Evolutionary conservation across 2,113 vertebrate species (phyloP).

Genomic region (Elaphurus davidianus): DNA sequence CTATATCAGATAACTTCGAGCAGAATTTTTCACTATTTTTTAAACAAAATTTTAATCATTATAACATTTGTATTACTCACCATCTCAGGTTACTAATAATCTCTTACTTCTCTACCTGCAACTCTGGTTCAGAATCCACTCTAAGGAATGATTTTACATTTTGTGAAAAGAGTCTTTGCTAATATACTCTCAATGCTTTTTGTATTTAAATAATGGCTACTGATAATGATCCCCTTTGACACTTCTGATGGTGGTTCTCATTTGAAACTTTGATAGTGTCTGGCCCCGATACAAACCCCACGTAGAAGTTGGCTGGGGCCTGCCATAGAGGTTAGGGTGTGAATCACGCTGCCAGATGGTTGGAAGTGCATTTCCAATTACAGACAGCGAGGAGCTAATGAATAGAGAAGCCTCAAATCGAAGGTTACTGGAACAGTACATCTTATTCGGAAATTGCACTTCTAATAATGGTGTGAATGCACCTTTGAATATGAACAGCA

Average conservation of each 20-base stretch:
- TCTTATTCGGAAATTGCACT: not conserved
- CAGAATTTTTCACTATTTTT: not conserved
- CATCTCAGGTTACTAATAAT: not conserved
- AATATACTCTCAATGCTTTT: not conserved
- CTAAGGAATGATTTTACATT: not conserved
- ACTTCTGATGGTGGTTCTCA: not conserved
- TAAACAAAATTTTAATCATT: not conserved
- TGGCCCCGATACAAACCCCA: not conserved
- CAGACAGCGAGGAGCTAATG: not conserved
- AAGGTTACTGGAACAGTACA: not conserved
- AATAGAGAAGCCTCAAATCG: not conserved
- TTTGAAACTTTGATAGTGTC: not conserved
- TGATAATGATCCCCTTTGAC: not conserved
- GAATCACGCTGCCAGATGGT: slow-evolving; percentile 5
- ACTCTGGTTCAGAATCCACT: not conserved
- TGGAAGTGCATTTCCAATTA: not conserved
- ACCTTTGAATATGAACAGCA: not conserved
- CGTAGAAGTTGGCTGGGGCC: not conserved
- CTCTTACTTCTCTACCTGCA: not conserved
- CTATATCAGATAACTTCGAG: not conserved
- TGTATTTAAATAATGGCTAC: not conserved
- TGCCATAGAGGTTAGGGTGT: not conserved
- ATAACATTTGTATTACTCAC: not conserved
- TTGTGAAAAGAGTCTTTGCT: not conserved
- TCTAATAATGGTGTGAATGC: not conserved